Percentiles rank a stretch among this genome's conserved stretches.
These are phyloP conservation scores for Epizoanthus scotinus DNA, from an alignment of 92 coral and sea anemone species.

Conservation along the genomic window DNA sequence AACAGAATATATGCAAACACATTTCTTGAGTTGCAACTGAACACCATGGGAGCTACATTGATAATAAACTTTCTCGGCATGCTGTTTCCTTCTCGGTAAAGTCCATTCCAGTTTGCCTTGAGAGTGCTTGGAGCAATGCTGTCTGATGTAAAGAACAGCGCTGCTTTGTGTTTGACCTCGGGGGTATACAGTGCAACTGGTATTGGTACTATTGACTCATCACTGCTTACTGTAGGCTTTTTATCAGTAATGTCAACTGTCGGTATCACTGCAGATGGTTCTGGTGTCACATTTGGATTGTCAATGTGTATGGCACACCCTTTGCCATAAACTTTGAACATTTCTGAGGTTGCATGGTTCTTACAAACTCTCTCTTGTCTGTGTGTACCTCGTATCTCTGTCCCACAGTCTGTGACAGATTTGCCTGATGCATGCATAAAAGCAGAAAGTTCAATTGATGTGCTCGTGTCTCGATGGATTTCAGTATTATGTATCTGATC, in stretches of 20 bases:
- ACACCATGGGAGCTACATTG: conserved; percentile 28
- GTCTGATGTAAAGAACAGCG: conserved; percentile 15
- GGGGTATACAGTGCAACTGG: background rate
- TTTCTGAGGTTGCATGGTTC: conserved; percentile 19
- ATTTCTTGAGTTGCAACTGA: background rate
- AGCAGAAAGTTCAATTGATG: conserved; percentile 3
- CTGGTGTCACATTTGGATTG: background rate
- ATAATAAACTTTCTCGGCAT: conserved; percentile 58
- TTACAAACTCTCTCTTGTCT: background rate
- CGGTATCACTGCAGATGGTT: background rate
- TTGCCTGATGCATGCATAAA: background rate
- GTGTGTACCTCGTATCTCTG: background rate
- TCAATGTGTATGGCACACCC: conserved; percentile 14
- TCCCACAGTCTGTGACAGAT: background rate
- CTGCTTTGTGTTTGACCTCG: background rate
- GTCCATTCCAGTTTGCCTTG: conserved; percentile 51
- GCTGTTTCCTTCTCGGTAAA: conserved; percentile 55
- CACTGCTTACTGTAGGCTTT: background rate
- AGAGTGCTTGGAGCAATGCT: conserved; percentile 43
- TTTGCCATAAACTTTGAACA: conserved; percentile 23
- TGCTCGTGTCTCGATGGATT: background rate
- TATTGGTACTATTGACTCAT: background rate
- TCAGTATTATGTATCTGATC: background rate
- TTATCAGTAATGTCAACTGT: background rate
- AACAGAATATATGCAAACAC: conserved; percentile 1